Evolutionary conservation across 2,113 vertebrate species (phyloP).

Genomic region (Muntiacus muntjak): DNA sequence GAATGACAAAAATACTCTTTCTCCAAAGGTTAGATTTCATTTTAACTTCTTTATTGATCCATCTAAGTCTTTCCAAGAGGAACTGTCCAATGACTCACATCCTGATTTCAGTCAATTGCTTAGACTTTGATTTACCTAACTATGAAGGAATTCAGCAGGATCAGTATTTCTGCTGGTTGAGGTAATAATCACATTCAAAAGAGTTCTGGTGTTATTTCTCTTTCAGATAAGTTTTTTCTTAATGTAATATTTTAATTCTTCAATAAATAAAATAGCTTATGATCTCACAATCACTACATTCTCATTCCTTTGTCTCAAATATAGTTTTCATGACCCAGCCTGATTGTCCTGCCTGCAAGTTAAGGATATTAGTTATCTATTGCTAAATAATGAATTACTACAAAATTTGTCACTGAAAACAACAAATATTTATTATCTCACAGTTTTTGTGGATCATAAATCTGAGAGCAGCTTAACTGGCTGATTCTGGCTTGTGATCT

Average conservation of each 20-base stretch:
- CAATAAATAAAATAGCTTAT: conserved; percentile 56
- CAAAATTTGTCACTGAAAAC: neutral
- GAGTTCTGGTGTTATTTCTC: neutral
- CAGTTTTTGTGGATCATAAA: neutral
- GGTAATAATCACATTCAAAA: conserved; percentile 5
- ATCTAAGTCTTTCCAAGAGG: neutral
- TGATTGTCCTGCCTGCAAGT: neutral
- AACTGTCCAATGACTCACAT: neutral
- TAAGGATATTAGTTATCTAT: neutral
- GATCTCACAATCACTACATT: neutral
- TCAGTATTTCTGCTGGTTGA: neutral
- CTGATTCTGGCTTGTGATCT: neutral
- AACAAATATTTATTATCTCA: neutral
- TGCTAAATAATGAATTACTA: neutral
- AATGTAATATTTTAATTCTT: conserved; percentile 45
- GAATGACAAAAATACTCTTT: neutral
- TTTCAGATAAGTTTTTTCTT: conserved; percentile 52
- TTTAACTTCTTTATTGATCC: conserved; percentile 27
- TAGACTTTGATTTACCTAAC: neutral
- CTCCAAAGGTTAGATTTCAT: neutral
- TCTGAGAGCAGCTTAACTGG: neutral
- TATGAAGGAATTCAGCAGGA: neutral
- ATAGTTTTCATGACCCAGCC: neutral
- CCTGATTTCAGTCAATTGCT: neutral
- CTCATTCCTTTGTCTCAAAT: neutral